phyloP scores from a whole-genome alignment of 2,797 vertebrate genomes.

The Bradypodion pumilum region DNA sequence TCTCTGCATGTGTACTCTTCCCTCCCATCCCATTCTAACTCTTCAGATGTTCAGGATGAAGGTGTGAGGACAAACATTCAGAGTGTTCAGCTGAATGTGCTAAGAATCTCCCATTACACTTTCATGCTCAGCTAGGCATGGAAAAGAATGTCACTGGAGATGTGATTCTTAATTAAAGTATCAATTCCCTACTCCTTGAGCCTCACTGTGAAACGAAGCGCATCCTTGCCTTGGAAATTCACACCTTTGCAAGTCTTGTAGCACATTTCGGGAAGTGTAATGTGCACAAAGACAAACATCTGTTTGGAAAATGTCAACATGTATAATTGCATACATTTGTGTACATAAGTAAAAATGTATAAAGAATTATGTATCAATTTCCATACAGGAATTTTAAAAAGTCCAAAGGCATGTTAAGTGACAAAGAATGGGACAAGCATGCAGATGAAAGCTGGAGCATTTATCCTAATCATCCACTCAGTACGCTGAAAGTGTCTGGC shows the following conservation, averaged over 20 bases:
- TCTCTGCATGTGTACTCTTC: not conserved
- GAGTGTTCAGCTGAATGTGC: not conserved
- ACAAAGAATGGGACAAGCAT: not conserved
- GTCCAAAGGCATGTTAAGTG: not conserved
- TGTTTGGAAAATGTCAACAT: not conserved
- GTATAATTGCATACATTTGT: not conserved
- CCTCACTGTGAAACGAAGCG: not conserved
- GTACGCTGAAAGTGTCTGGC: not conserved
- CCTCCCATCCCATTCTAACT: not conserved
- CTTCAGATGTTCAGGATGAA: not conserved
- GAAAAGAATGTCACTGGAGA: not conserved
- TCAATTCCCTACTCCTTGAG: not conserved
- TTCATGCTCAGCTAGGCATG: not conserved
- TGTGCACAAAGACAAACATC: not conserved
- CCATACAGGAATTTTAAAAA: not conserved
- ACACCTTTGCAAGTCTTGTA: not conserved
- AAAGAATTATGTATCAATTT: not conserved
- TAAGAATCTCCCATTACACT: not conserved
- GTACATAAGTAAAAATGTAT: not conserved
- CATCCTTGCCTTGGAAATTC: not conserved
- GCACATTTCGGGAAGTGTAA: not conserved
- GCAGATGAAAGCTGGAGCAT: not conserved
- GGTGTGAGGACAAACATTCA: not conserved
- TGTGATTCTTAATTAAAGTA: not conserved
- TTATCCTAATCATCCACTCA: not conserved